These are phyloP conservation scores for Cettia cetti DNA, from an alignment of 2,113 vertebrate species.

Conservation along the genomic window DNA sequence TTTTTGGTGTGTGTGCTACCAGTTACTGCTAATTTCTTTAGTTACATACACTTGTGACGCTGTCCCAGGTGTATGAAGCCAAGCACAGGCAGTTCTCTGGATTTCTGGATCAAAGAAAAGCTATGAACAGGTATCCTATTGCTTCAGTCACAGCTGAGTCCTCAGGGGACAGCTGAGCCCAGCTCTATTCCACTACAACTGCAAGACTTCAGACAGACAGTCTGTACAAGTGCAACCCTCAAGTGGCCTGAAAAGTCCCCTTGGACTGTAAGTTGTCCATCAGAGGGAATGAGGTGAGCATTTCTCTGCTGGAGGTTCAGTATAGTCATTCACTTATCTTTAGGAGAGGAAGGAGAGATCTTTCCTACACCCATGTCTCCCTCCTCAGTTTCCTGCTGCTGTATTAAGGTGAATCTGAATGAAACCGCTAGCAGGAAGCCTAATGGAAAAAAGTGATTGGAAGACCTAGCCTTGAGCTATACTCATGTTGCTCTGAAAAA, in stretches of 20 bases:
- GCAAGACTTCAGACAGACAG: not conserved
- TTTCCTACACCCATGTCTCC: not conserved
- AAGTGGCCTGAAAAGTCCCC: not conserved
- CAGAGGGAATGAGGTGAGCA: not conserved
- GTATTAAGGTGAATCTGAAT: not conserved
- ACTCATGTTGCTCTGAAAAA: not conserved
- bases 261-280: not conserved
- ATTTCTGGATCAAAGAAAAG: not conserved
- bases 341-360: not conserved
- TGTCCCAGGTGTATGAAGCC: not conserved
- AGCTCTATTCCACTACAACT: not conserved
- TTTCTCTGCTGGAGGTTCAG: not conserved
- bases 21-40: not conserved
- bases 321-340: not conserved
- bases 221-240: not conserved
- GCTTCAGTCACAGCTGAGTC: not conserved
- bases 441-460: not conserved
- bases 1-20: not conserved
- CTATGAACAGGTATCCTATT: not conserved
- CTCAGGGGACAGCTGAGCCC: not conserved
- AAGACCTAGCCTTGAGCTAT: not conserved
- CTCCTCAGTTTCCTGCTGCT: not conserved
- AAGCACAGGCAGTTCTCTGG: not conserved
- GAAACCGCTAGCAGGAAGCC: not conserved
- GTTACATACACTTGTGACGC: not conserved